Evolutionary conservation across 2,888 invertebrate species (phyloP).

Genomic region (Diloba caeruleocephala): DNA sequence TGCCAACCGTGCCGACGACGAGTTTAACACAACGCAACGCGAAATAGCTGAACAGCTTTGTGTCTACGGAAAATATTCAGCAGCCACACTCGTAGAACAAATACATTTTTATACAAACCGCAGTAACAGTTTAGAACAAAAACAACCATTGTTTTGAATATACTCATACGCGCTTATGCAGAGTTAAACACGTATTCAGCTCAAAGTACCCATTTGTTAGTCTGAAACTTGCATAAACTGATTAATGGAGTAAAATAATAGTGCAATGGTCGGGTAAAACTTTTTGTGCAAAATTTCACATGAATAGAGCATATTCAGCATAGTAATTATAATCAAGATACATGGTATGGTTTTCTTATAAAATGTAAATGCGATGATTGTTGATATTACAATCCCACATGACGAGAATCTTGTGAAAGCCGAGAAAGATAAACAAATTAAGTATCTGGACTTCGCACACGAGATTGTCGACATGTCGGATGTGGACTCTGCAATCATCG

Average conservation of each 20-base stretch:
- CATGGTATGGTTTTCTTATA: no score
- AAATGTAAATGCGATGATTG: no score
- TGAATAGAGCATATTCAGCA: slow-evolving; percentile 28
- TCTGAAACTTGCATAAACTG: slow-evolving; percentile 38
- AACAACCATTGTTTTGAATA: slow-evolving; percentile 36
- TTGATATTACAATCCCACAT: no score
- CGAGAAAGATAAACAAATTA: no score
- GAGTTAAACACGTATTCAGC: slow-evolving; percentile 35
- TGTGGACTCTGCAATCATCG: no score
- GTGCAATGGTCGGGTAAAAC: slow-evolving; percentile 33
- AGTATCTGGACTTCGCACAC: no score
- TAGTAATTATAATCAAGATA: slow-evolving; percentile 21
- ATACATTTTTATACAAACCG: slow-evolving; percentile 41
- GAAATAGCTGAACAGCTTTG: not conserved
- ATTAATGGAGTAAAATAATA: slow-evolving; percentile 52
- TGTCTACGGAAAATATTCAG: slow-evolving; percentile 14
- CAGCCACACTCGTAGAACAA: slow-evolving; percentile 9
- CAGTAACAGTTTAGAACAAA: slow-evolving; percentile 34
- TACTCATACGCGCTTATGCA: slow-evolving; percentile 7
- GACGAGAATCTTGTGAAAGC: no score
- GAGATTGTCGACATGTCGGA: no score
- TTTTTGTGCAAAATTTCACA: slow-evolving; percentile 39
- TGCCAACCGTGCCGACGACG: not conserved
- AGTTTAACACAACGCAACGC: not conserved
- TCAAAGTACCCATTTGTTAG: slow-evolving; percentile 44